Percentiles rank a stretch among this genome's conserved stretches.
Conservation (phyloP, 2,797 vertebrate species). For the Tadarida brasiliensis region DNA sequence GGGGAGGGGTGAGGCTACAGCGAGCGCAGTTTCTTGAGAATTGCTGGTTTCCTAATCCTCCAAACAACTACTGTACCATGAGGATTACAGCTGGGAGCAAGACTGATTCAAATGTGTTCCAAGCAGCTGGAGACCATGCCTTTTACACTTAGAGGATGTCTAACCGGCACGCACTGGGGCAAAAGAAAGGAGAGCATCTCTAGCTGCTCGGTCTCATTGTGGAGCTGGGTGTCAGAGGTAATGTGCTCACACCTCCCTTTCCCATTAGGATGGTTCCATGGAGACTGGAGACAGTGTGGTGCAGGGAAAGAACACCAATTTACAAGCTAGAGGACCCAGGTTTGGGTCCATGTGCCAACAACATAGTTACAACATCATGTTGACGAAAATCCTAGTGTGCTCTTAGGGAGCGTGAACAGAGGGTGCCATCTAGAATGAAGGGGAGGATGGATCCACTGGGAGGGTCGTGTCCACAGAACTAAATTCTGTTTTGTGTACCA, state of each 20-base stretch:
- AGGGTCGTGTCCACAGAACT: background rate
- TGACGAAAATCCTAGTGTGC: background rate
- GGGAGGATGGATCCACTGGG: fast-evolving
- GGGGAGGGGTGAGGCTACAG: background rate
- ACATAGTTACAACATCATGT: too few relatives aligned
- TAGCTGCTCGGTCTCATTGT: background rate
- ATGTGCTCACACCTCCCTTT: background rate
- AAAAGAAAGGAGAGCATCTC: background rate
- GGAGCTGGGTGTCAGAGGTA: background rate
- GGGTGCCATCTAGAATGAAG: background rate
- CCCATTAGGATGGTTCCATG: background rate
- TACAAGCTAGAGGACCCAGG: background rate
- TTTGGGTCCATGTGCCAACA: background rate
- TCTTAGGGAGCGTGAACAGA: background rate
- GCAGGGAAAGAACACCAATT: fast-evolving
- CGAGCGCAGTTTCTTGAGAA: background rate
- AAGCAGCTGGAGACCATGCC: background rate
- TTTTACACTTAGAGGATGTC: background rate
- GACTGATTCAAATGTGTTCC: background rate
- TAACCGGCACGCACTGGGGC: background rate
- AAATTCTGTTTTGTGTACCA: background rate
- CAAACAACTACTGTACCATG: fast-evolving
- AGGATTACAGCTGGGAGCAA: background rate
- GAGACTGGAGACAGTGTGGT: background rate
- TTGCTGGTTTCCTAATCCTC: background rate